A percentile compares a stretch with the other conserved stretches of the same genome.
These are phyloP conservation scores for Plagodis dolabraria DNA, from an alignment of 2,888 invertebrate genomes.

Conservation along the genomic window DNA sequence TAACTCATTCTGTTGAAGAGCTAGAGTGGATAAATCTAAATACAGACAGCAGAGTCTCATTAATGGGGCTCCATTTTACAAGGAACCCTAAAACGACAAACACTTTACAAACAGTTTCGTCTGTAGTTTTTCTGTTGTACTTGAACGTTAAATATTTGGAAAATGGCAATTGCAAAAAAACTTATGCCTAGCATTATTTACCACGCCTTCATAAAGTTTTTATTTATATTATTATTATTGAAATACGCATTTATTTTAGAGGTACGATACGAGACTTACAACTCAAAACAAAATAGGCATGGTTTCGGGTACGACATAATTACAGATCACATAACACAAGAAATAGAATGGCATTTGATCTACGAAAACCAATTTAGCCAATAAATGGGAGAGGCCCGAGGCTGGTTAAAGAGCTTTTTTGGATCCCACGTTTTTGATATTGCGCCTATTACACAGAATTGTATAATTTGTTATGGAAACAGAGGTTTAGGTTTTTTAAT, in stretches of 20 bases:
- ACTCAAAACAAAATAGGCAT: constrained; percentile 38
- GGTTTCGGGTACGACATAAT: constrained; percentile 53
- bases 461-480: constrained; percentile 27
- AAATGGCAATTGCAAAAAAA: too few species aligned
- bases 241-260: constrained; percentile 13
- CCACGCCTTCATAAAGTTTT: too few species aligned
- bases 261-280: constrained; percentile 2
- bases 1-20: too few species aligned
- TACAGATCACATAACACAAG: constrained; percentile 49
- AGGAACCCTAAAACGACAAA: too few species aligned
- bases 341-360: constrained; percentile 60
- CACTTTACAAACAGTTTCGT: too few species aligned
- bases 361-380: constrained; percentile 59
- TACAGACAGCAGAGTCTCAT: too few species aligned
- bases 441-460: constrained; percentile 44
- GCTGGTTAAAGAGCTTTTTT: constrained; percentile 41
- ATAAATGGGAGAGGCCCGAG: constrained; percentile 51
- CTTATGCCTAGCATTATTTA: too few species aligned
- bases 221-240: too few species aligned
- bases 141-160: too few species aligned
- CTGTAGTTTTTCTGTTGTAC: too few species aligned
- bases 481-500: neutral
- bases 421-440: constrained; percentile 43
- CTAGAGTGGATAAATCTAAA: too few species aligned
- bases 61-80: too few species aligned